Evolutionary conservation across 2,113 vertebrate species (phyloP).

Genomic region (Spheniscus mendiculus): DNA sequence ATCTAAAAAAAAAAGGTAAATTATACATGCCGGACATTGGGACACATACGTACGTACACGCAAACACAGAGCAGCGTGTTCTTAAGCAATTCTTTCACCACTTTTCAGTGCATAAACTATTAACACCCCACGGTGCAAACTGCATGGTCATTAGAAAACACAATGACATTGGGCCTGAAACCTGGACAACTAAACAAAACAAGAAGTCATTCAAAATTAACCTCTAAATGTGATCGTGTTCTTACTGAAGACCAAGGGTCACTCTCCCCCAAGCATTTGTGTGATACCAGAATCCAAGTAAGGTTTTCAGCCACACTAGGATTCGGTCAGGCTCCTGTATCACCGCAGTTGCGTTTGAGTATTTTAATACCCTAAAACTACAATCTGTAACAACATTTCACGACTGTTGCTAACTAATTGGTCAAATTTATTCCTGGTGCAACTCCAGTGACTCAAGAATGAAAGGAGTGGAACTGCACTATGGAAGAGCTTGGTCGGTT

Average conservation of each 20-base stretch:
- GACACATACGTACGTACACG: slow-evolving; percentile 1
- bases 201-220: slow-evolving; percentile 1
- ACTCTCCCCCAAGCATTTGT: neutral
- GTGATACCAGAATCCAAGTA: neutral
- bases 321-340: neutral
- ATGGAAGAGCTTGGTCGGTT: slow-evolving; percentile 10
- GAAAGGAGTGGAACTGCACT: neutral
- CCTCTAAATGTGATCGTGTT: neutral
- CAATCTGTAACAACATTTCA: neutral
- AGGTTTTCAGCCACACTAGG: neutral
- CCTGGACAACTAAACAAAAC: neutral
- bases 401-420: neutral
- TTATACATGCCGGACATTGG: slow-evolving; percentile 44
- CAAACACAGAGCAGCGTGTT: slow-evolving; percentile 50
- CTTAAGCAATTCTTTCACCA: slow-evolving; percentile 32
- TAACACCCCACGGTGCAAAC: slow-evolving; percentile 40
- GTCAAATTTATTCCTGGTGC: slow-evolving; percentile 9
- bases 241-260: neutral
- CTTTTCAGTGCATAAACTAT: slow-evolving; percentile 54
- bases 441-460: neutral
- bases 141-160: neutral
- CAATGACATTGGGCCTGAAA: slow-evolving; percentile 19
- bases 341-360: neutral
- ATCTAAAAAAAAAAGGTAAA: slow-evolving; percentile 18
- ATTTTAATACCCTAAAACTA: neutral